A percentile compares a stretch with the other conserved stretches of the same genome.
Conservation (phyloP, 1,140 invertebrate genomes). For the Musca domestica region DNA sequence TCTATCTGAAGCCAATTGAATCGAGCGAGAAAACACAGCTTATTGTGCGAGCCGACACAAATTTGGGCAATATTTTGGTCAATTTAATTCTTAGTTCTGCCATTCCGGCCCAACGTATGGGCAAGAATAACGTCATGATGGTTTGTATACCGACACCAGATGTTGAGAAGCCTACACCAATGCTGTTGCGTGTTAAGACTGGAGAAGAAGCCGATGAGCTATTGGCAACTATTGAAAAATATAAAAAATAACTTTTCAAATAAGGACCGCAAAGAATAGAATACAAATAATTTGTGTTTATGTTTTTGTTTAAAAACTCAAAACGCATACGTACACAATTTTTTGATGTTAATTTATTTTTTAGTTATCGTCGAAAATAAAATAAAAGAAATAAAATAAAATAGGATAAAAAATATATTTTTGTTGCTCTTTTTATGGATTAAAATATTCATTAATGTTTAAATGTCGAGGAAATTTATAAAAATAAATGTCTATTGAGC, state of each 20-base stretch:
- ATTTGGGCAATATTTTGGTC: conserved; percentile 81
- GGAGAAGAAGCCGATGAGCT: conserved; percentile 81
- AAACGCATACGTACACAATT: too few relatives aligned
- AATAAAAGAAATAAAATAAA: too few relatives aligned
- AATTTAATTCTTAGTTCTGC: conserved; percentile 73
- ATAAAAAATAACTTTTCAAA: conserved; percentile 59
- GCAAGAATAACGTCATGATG: conserved; percentile 89
- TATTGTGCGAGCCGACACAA: conserved; percentile 83
- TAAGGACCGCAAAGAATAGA: too few relatives aligned
- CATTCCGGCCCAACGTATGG: conserved; percentile 76
- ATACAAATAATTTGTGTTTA: too few relatives aligned
- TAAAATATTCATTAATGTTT: too few relatives aligned
- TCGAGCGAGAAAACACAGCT: conserved; percentile 77
- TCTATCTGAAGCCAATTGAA: conserved; percentile 80
- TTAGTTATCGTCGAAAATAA: too few relatives aligned
- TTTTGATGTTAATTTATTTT: background rate
- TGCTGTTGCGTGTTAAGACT: conserved; percentile 88
- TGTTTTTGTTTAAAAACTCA: too few relatives aligned
- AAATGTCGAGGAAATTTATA: too few relatives aligned
- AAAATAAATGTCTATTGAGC: too few relatives aligned
- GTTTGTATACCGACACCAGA: conserved; percentile 78
- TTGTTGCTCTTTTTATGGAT: too few relatives aligned
- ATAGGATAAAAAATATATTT: too few relatives aligned
- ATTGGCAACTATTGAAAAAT: conserved; percentile 70
- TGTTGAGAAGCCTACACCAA: conserved; percentile 66